phyloP scores from a whole-genome alignment of 1,140 invertebrate genomes.

The Leptinotarsa texana region DNA sequence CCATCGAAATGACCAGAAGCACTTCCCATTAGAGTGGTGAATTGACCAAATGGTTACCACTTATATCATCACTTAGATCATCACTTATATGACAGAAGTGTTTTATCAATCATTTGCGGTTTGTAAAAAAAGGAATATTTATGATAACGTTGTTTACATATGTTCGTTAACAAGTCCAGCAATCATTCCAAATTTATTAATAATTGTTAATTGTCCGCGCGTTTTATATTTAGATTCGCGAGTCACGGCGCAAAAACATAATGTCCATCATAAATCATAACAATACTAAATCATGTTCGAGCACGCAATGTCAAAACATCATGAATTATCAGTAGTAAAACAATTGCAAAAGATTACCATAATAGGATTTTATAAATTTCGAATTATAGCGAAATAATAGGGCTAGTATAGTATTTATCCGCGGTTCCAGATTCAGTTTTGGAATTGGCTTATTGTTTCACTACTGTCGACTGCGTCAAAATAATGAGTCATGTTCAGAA shows the following conservation, averaged over 20 bases:
- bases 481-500: no score
- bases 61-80: no score
- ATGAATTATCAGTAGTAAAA: slow-evolving; percentile 15
- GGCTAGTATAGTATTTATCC: neutral
- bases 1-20: no score
- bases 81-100: no score
- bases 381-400: slow-evolving; percentile 7
- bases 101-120: no score
- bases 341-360: slow-evolving; percentile 1
- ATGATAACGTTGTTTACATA: neutral
- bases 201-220: neutral
- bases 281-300: slow-evolving; percentile 12
- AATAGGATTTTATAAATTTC: slow-evolving; percentile 12
- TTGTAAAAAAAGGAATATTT: neutral
- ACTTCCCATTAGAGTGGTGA: no score
- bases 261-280: slow-evolving; percentile 4
- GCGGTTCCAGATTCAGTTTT: neutral
- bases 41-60: no score
- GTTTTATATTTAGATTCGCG: neutral
- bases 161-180: neutral
- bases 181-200: neutral
- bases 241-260: neutral
- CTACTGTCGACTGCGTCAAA: no score
- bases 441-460: neutral
- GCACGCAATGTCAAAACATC: neutral